Percentiles rank a stretch among this genome's conserved stretches.
Conservation (phyloP, 2,797 vertebrate genomes). For the Crenuchus spilurus region DNA sequence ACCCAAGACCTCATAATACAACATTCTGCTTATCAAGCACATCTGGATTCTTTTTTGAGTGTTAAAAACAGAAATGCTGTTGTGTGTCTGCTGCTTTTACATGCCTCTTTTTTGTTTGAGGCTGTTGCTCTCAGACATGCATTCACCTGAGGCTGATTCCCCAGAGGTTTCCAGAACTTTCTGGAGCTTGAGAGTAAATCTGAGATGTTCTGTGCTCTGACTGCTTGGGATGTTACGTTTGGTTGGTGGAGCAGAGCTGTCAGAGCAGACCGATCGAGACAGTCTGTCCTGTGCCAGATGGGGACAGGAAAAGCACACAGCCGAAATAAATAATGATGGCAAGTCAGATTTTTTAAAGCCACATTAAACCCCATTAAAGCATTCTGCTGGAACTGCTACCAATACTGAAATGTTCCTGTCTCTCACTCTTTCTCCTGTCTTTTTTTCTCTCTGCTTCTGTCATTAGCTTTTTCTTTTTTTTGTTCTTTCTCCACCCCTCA, state of each 20-base stretch:
- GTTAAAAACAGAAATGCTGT: neutral
- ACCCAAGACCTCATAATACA: no score
- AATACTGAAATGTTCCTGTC: neutral
- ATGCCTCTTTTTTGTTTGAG: neutral
- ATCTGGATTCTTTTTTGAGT: no score
- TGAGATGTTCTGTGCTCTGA: neutral
- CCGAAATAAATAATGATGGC: slow-evolving; percentile 44
- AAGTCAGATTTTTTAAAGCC: slow-evolving; percentile 26
- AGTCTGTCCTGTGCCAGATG: slow-evolving; percentile 23
- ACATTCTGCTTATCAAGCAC: no score
- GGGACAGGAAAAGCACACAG: slow-evolving; percentile 15
- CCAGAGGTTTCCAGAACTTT: neutral
- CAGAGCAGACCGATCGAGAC: slow-evolving; percentile 17
- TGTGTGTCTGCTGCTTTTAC: neutral
- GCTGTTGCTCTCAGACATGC: neutral
- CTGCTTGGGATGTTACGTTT: slow-evolving; percentile 6
- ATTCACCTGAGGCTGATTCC: neutral
- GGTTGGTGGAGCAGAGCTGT: slow-evolving; percentile 20
- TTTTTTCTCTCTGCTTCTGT: neutral
- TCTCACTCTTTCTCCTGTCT: neutral
- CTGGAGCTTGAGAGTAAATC: slow-evolving; percentile 2
- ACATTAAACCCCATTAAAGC: slow-evolving; percentile 22
- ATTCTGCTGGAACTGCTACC: slow-evolving; percentile 21
- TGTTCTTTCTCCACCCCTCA: no score
- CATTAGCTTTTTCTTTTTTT: neutral